Evolutionary conservation across 1,140 invertebrate genomes (phyloP), one percentile per base, ranked within the genome.

Genomic region (Formica selysi): DNA sequence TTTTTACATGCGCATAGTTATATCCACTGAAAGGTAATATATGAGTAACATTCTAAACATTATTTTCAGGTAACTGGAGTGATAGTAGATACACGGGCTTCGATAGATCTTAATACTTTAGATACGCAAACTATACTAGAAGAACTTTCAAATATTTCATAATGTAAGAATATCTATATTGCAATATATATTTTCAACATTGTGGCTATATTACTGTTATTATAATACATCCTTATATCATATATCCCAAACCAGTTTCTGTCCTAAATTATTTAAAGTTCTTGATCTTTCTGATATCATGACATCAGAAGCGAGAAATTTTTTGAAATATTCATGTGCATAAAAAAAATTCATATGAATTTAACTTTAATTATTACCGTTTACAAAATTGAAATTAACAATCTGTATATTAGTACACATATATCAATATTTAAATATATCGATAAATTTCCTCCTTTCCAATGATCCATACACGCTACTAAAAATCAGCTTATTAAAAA

Each of bases 81-180:
- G 26, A 93, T 95, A 3, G 92, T 93, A 29, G 94, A 95, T 67
- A 95, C 94, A 6, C 87, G 94, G 26, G 90, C 92, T 48, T 94
- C 94, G 3, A 95, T 95, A 83, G 93, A 95, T 90, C 89, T 95
- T 13, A 93, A 87, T 36, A 83, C 92, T 7, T 91, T 95, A 36
- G 94, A 95, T 48, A 95, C 94, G 0, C 94, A 95, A 86, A 93
- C 92, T 36, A 94, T 95, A 91, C 90, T 94, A 85, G 94, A 95
- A 76, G 94, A 95, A 85, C 73, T 95, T 54, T 94, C 94, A 64
- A 95, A 94, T 76, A 94, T 94, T 81, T 93, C 93, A 74, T 94
- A 94, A 92, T 80, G 32, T 83, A 74, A 83, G 44, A 74, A 29
- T 36, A n/a, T 61, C 11, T 41, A 67, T n/a, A 78, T 65, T 64